These are phyloP conservation scores for Muntiacus muntjak DNA, from an alignment of 2,113 vertebrate species.

Conservation along the genomic window DNA sequence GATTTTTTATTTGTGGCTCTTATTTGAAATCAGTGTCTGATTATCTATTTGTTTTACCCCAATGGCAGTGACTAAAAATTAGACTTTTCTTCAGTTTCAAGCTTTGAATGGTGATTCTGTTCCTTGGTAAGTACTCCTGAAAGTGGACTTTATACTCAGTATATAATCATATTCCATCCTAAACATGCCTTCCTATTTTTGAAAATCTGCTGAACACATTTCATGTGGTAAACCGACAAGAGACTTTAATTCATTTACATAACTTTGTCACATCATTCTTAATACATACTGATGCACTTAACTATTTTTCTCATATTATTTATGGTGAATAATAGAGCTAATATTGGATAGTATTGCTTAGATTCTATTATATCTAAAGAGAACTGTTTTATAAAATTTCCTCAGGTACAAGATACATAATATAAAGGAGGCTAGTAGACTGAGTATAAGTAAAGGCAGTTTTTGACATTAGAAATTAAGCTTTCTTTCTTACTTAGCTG, in stretches of 20 bases:
- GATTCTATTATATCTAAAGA: neutral
- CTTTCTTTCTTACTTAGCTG: neutral
- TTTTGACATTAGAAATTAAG: neutral
- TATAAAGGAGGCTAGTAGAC: neutral
- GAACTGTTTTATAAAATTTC: neutral
- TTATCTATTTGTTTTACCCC: neutral
- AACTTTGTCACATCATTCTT: neutral
- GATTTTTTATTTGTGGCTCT: neutral
- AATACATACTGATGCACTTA: neutral
- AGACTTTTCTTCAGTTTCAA: neutral
- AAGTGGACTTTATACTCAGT: neutral
- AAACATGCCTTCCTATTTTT: neutral
- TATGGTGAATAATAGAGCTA: neutral
- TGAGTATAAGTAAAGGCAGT: neutral
- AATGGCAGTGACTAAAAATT: neutral
- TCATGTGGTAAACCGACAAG: neutral
- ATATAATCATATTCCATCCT: neutral
- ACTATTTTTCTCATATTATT: neutral
- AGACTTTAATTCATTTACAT: neutral
- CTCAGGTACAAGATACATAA: neutral
- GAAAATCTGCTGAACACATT: neutral
- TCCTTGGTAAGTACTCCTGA: neutral
- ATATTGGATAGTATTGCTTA: neutral
- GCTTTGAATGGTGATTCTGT: neutral
- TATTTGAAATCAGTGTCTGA: neutral